These are phyloP conservation scores for Drosophila testacea DNA, from an alignment of 2,888 invertebrate species.

Conservation along the genomic window DNA sequence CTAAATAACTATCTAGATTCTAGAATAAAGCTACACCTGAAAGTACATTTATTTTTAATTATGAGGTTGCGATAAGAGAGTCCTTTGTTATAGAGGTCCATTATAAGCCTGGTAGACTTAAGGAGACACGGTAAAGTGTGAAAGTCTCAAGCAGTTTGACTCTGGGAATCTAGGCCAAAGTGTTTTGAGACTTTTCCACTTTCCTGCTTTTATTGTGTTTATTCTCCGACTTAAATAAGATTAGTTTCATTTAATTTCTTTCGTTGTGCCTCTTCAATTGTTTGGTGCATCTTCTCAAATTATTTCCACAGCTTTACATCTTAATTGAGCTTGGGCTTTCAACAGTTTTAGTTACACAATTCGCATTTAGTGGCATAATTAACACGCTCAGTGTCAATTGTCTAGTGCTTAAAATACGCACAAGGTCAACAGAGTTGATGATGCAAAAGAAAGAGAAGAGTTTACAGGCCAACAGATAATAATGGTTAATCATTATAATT, in stretches of 20 bases:
- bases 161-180: not conserved
- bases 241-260: constrained; percentile 1
- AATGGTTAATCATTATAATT: constrained; percentile 55
- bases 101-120: not conserved
- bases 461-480: constrained; percentile 21
- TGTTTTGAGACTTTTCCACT: not conserved
- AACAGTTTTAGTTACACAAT: constrained; percentile 18
- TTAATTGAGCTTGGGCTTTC: constrained; percentile 16
- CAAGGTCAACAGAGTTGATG: constrained; percentile 59
- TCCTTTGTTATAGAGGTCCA: too few relatives aligned
- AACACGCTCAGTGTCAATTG: constrained; percentile 58
- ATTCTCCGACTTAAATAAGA: not conserved
- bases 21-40: too few relatives aligned
- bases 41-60: too few relatives aligned
- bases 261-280: constrained; percentile 3
- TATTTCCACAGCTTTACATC: constrained; percentile 6
- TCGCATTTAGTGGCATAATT: constrained; percentile 46
- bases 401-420: constrained; percentile 47
- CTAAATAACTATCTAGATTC: too few relatives aligned
- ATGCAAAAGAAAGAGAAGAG: constrained; percentile 15
- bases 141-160: not conserved
- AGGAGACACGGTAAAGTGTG: not conserved
- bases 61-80: too few relatives aligned
- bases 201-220: not conserved
- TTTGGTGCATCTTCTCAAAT: constrained; percentile 8